phyloP scores from a whole-genome alignment of 2,888 invertebrate species.

The Dolomedes plantarius region DNA sequence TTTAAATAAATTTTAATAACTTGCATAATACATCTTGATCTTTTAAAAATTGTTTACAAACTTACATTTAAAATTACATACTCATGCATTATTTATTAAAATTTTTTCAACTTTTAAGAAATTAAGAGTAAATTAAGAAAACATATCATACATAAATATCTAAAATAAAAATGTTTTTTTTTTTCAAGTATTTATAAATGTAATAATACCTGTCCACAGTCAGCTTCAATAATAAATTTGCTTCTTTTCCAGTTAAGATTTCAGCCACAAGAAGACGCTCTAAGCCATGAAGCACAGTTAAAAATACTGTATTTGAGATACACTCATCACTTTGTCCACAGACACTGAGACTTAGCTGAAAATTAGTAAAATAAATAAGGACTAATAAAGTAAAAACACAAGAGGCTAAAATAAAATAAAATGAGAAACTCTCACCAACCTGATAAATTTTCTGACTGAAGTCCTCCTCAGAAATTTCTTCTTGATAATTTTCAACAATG shows the following conservation, averaged over 20 bases:
- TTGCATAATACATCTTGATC: too few relatives aligned
- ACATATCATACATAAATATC: too few relatives aligned
- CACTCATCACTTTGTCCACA: conserved; percentile 63
- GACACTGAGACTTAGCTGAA: conserved; percentile 60
- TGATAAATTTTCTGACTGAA: conserved; percentile 77
- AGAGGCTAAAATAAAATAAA: neutral
- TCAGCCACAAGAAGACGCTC: conserved; percentile 82
- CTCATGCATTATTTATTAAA: too few relatives aligned
- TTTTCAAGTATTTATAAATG: too few relatives aligned
- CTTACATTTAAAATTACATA: too few relatives aligned
- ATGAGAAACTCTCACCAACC: conserved; percentile 73
- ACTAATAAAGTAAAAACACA: neutral
- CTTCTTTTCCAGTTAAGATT: conserved; percentile 80
- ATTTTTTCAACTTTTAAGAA: too few relatives aligned
- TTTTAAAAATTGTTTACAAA: too few relatives aligned
- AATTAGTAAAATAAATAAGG: conserved; percentile 2
- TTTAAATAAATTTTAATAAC: too few relatives aligned
- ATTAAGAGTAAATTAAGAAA: too few relatives aligned
- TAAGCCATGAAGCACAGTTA: conserved; percentile 81
- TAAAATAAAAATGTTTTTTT: too few relatives aligned
- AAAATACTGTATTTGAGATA: conserved; percentile 58
- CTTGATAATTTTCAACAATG: conserved; percentile 81
- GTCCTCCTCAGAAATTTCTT: conserved; percentile 82
- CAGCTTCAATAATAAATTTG: conserved; percentile 83
- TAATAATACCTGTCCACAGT: conserved; percentile 80